Base-by-base conservation (phyloP, 2,888 invertebrate species). In the Lasioglossum leucozonium region DNA sequence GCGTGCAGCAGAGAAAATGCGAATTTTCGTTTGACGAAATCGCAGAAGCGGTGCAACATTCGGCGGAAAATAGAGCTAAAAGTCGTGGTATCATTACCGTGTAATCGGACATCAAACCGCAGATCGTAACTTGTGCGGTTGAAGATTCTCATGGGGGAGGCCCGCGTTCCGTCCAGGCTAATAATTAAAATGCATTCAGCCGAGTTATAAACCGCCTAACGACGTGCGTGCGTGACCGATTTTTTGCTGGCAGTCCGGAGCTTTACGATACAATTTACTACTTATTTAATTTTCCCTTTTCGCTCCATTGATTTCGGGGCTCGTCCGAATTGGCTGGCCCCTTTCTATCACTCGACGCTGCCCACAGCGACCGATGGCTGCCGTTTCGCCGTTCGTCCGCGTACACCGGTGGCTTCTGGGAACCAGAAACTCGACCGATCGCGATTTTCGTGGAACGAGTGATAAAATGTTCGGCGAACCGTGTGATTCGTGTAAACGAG, bases 171-270 rank as follows among this genome's bases (percentile, higher is more conserved):
- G 84, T 87, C 87, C 87, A 91, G 89, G 85, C 88, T 88, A 90
- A 92, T 93, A 93, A 93, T 93, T 93, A 93, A 93, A 93, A 93
- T 92, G 91, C 93, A 92, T 93, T 92, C 91, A 88, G 80, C 85
- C 87, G 87, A 91, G 93, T 91, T 93, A 90, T 93, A 93, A 93
- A 93, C 87, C 87, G 34, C 78, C 85, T 90, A 90, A 90, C 88
- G 90, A 90, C 72, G 89, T 88, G 87, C 86, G 88, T 87, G 86
- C 88, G 87, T 89, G 91, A 89, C 89, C 88, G 85, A 91, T 87
- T 91, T 91, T 89, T 90, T 91, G 87, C 87, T 76, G 76, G 82
- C 79, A 73, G 73, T 71, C 82, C 80, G 84, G 55, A 65, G 77
- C 84, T 92, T 92, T 92, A 92, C 90, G 92, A 91, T 90, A 91